These are phyloP conservation scores for Thymelicus lineola DNA, from an alignment of 2,888 invertebrate genomes.

Conservation along the genomic window DNA sequence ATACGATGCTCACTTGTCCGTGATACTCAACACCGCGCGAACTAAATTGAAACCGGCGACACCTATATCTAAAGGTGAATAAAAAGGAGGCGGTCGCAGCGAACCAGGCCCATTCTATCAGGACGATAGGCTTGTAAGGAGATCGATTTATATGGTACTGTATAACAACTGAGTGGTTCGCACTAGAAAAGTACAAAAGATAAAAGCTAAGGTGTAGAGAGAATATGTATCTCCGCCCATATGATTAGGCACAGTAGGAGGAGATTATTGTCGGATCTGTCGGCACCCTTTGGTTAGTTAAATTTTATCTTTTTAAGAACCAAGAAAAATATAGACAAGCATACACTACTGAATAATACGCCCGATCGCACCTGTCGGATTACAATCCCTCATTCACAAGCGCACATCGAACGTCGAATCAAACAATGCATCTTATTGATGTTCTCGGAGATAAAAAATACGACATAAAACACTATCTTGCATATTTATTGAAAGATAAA, in stretches of 20 bases:
- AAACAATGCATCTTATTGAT: constrained; percentile 34
- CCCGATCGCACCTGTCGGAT: constrained; percentile 32
- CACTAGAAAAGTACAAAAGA: constrained; percentile 22
- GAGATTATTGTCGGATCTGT: constrained; percentile 35
- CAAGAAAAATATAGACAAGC: constrained; percentile 28
- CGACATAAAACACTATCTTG: constrained; percentile 66
- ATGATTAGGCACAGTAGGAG: constrained; percentile 33
- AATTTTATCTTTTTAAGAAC: constrained; percentile 25
- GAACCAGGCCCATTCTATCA: constrained; percentile 20
- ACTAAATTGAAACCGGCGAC: constrained; percentile 63
- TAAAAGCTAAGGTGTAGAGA: constrained; percentile 25
- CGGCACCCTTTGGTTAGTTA: constrained; percentile 25
- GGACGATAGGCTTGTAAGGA: constrained; percentile 51
- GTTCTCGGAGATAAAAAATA: constrained; percentile 41
- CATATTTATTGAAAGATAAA: constrained; percentile 74
- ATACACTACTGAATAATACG: constrained; percentile 31
- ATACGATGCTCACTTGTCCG: constrained; percentile 63
- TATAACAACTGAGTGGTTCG: constrained; percentile 19
- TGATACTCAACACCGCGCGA: constrained; percentile 62
- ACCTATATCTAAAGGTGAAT: constrained; percentile 59
- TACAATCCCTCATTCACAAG: constrained; percentile 19
- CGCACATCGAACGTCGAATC: constrained; percentile 21
- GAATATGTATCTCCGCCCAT: constrained; percentile 16
- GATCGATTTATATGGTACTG: constrained; percentile 41
- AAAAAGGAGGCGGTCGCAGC: constrained; percentile 54